Evolutionary conservation across 1,140 invertebrate genomes (phyloP), one percentile per base, ranked within the genome.

Genomic region (Diploscapter pachys): DNA sequence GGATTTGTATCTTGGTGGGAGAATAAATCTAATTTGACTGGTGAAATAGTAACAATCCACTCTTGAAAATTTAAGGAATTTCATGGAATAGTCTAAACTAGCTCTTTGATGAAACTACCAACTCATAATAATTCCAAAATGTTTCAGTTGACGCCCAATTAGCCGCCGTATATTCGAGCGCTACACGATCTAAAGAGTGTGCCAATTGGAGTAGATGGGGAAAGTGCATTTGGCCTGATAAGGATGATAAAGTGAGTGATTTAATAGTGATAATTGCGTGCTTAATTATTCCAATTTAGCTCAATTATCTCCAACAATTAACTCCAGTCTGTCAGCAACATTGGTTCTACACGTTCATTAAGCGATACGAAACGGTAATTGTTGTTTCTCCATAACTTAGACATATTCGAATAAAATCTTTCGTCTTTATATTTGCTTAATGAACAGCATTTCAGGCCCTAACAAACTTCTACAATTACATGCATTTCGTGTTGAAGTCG

Each of bases 131-230:
- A 31, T 31, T 31, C 31, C 31, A 31, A 31, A 31, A 31, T 31
- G 31, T 59, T 59, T 59, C 57, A 59, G 57, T 59, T 11, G 57
- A 59, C 9, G 51, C 52, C 56, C 83, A 85, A 63, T 70, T 85
- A 63, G 84, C 83, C n/a, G 82, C 83, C 51, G 81, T 85, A 57
- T 85, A 85, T 53, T 85, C 84, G 13, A 73, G 83, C 56, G 81
- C 83, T 56, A 55, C 76, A 4, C 62, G 81, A 55, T 77, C 75
- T 9, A 54, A 13, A 11, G 83, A 77, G 57, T 85, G 83, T 59
- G 67, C 74, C 63, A 69, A 77, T 54, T 85, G 83, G 83, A 78
- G 76, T 63, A 80, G 74, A 72, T 83, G 82, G 82, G 83, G 83
- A 65, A 64, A 74, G 49, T 84, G 83, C 73, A 73, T 84, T 4